Conservation (phyloP, 2,888 invertebrate species). For the Morinoia aosen region DNA sequence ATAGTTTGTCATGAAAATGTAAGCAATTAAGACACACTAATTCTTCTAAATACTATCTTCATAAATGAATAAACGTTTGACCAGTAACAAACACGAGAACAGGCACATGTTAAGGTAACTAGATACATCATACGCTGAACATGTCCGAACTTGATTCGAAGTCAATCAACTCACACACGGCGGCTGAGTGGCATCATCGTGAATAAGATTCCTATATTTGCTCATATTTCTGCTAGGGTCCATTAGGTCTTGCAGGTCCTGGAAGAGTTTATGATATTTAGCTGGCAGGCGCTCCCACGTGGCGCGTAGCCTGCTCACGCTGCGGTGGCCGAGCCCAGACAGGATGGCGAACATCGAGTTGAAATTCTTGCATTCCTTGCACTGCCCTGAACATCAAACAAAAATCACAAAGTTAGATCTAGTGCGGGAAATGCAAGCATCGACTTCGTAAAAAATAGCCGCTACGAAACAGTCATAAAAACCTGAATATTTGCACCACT, state of each 20-base stretch:
- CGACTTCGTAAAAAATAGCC: background rate
- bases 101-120: no score
- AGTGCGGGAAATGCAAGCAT: background rate
- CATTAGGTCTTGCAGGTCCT: constrained; percentile 87
- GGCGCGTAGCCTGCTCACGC: constrained; percentile 89
- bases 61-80: no score
- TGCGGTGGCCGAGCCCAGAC: constrained; percentile 95
- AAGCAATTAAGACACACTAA: no score
- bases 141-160: background rate
- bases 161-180: constrained; percentile 77
- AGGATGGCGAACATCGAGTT: constrained; percentile 99
- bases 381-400: constrained; percentile 79
- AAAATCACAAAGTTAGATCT: constrained; percentile 70
- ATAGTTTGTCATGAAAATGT: no score
- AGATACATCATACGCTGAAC: no score
- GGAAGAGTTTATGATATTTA: constrained; percentile 94
- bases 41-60: no score
- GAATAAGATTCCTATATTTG: constrained; percentile 95
- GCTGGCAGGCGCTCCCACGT: constrained; percentile 98
- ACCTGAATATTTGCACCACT: background rate
- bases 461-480: background rate
- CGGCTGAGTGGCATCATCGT: constrained; percentile 89
- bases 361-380: constrained; percentile 98
- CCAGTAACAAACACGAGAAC: no score
- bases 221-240: constrained; percentile 99